phyloP scores from a whole-genome alignment of 2,797 vertebrate genomes.

The Crenichthys baileyi region DNA sequence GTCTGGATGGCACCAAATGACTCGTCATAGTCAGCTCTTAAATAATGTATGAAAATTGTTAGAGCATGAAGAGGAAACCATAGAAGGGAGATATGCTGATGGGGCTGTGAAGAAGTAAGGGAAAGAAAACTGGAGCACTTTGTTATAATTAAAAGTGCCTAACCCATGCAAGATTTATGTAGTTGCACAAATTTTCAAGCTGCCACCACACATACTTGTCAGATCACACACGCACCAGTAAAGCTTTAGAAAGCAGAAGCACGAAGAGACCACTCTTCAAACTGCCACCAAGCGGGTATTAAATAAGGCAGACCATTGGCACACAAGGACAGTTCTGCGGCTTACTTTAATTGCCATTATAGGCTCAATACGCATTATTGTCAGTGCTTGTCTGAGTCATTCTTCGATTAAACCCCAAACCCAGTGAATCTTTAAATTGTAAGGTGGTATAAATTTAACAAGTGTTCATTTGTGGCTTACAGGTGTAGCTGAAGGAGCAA shows the following conservation, averaged over 20 bases:
- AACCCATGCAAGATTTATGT: slow-evolving; percentile 67
- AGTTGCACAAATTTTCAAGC: slow-evolving; percentile 50
- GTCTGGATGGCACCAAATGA: slow-evolving; percentile 72
- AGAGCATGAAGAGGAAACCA: slow-evolving; percentile 70
- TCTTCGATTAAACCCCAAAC: not conserved
- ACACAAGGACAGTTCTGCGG: slow-evolving; percentile 42
- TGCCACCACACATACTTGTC: slow-evolving; percentile 24
- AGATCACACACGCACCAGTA: slow-evolving; percentile 13
- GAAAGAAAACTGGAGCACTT: slow-evolving; percentile 64
- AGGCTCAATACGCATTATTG: slow-evolving; percentile 5
- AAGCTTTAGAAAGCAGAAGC: slow-evolving; percentile 21
- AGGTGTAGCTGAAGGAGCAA: not conserved
- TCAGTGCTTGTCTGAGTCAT: slow-evolving; percentile 7
- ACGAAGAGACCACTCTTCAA: slow-evolving; percentile 26
- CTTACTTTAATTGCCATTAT: slow-evolving; percentile 5
- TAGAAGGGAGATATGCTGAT: slow-evolving; percentile 60
- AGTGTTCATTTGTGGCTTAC: too few species aligned
- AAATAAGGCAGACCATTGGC: slow-evolving; percentile 60
- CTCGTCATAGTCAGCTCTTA: slow-evolving; percentile 71
- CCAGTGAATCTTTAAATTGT: slow-evolving; percentile 9
- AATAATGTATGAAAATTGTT: slow-evolving; percentile 81
- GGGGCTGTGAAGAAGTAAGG: slow-evolving; percentile 22
- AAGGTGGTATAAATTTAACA: not conserved
- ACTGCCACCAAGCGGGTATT: slow-evolving; percentile 40
- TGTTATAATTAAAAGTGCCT: slow-evolving; percentile 80